A percentile compares a stretch with the other conserved stretches of the same genome.
Evolutionary conservation across 2,888 invertebrate species (phyloP).

Genomic region (Epicampocera succincta): DNA sequence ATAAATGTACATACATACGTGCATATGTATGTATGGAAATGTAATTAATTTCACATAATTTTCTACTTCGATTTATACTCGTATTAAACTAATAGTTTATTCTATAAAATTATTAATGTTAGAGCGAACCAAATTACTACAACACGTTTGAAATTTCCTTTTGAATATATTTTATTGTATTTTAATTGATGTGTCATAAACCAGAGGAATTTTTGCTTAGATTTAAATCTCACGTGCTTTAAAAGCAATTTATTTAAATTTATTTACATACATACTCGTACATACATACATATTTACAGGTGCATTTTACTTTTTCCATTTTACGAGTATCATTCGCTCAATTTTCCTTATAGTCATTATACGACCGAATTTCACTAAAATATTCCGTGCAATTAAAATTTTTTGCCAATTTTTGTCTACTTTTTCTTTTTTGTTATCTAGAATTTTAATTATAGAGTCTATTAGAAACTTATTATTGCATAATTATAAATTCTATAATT

Average conservation of each 20-base stretch:
- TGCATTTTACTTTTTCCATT: background rate
- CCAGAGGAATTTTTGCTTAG: no score
- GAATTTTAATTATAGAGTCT: constrained; percentile 10
- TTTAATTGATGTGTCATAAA: no score
- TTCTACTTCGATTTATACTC: background rate
- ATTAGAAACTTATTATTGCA: constrained; percentile 2
- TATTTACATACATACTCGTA: no score
- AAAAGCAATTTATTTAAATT: no score
- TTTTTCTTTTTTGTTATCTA: background rate
- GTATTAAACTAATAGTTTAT: constrained; percentile 1
- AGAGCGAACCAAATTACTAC: background rate
- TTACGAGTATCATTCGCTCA: constrained; percentile 1
- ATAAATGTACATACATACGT: no score
- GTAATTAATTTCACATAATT: no score
- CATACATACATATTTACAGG: background rate
- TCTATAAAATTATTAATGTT: background rate
- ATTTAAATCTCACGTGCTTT: background rate
- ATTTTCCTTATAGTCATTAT: constrained; percentile 3
- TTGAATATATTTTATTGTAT: no score
- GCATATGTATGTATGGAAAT: no score
- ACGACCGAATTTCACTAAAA: constrained; percentile 30
- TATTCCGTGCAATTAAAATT: constrained; percentile 42
- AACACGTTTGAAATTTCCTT: no score
- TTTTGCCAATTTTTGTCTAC: constrained; percentile 12
- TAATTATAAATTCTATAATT: constrained; percentile 22